These are phyloP conservation scores for Leucophora obtusa DNA, from an alignment of 2,888 invertebrate genomes.

Conservation along the genomic window DNA sequence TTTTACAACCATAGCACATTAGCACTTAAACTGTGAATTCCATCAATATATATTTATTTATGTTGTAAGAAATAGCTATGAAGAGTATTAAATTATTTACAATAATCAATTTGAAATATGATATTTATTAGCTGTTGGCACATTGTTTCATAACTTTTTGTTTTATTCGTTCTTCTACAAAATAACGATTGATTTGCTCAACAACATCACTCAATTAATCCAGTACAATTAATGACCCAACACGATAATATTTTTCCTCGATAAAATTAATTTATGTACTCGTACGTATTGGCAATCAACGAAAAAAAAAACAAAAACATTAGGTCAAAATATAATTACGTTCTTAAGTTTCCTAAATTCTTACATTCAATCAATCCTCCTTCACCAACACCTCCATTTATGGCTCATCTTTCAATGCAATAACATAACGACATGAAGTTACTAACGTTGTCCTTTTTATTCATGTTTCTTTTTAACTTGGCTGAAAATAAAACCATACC, in stretches of 20 bases:
- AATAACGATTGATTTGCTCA: slow-evolving; percentile 9
- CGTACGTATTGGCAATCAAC: slow-evolving; percentile 1
- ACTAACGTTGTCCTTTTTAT: neutral
- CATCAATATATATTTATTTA: too few species aligned
- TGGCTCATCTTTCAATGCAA: neutral
- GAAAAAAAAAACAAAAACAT: neutral
- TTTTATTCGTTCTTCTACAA: neutral
- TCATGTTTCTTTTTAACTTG: neutral
- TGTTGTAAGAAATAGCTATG: neutral
- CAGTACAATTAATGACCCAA: slow-evolving; percentile 24
- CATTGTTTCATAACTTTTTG: neutral
- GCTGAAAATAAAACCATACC: neutral
- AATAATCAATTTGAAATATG: slow-evolving; percentile 12
- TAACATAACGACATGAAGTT: slow-evolving; percentile 3
- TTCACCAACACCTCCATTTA: neutral
- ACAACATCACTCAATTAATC: slow-evolving; percentile 19
- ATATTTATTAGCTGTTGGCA: slow-evolving; percentile 10
- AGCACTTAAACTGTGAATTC: too few species aligned
- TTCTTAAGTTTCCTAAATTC: neutral
- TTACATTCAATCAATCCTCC: neutral
- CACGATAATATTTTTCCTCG: neutral
- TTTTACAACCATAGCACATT: too few species aligned
- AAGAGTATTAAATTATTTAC: slow-evolving; percentile 17
- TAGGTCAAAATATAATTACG: slow-evolving; percentile 4
- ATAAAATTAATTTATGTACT: too few species aligned